Evolutionary conservation across 2,113 vertebrate species (phyloP), one percentile per base, ranked within the genome.

Genomic region (Phaethornis superciliosus): DNA sequence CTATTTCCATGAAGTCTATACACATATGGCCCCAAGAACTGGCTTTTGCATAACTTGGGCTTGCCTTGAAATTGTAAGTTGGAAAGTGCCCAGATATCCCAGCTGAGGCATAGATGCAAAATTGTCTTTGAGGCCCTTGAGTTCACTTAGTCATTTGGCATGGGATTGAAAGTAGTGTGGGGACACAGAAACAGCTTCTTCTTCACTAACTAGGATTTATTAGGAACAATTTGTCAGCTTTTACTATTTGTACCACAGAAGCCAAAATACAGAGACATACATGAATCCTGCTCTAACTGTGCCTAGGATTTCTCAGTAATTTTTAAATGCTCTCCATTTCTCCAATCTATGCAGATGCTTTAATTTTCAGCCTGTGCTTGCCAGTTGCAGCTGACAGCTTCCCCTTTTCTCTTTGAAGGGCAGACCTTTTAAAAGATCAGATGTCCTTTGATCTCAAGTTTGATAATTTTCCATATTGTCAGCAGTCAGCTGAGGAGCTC

Each of bases 371-470:
- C 30, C 26, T 49, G 4, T 87, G 20, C 24, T 35, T 89, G 67
- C 78, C 67, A 64, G n/a, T 79, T 93, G 62, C 3, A 1, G 47
- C 67, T 91, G 88, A 93, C 90, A 93, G 59, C 40, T 91, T 93
- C 63, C 81, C 81, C 67, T 85, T 92, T 92, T 58, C 85, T 68
- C 75, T 94, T 82, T 93, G 95, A 94, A 93, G 63, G 85, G 42
- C 35, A 96, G 88, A 91, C 67, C 71, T 93, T 96, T 91, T 85
- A 77, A 90, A 93, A 94, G 58, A 88, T 85, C 84, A 72, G 33
- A 68, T 94, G 63, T 76, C 19, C 28, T 93, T 91, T 89, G 85
- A 94, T 91, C 71, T 89, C 2, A 6, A 7, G 30, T 85, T 85
- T 94, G 55, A 74, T 90, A 80, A 77, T 80, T 76, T 94, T 83